Conservation (phyloP, 2,797 vertebrate genomes). For the Sebastes hubbsi region DNA sequence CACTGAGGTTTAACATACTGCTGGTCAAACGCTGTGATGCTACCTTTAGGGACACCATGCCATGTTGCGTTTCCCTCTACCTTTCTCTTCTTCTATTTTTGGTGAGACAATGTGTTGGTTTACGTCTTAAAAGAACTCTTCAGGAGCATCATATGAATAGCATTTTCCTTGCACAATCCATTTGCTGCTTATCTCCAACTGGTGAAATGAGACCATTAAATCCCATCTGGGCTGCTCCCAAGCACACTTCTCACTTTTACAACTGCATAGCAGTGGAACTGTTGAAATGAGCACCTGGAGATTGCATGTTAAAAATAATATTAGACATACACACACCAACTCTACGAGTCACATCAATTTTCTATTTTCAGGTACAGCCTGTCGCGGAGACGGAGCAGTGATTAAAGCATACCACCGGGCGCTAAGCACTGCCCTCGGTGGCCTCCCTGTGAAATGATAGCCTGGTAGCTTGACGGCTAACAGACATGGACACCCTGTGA, state of each 20-base stretch:
- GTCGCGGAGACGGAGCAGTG: conserved; percentile 44
- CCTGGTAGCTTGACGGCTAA: conserved; percentile 60
- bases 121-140: neutral
- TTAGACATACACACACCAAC: neutral
- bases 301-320: conserved; percentile 51
- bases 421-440: conserved; percentile 63
- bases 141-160: neutral
- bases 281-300: conserved; percentile 57
- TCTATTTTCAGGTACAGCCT: conserved; percentile 71
- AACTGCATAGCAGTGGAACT: conserved; percentile 33
- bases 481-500: conserved; percentile 76
- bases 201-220: conserved; percentile 22
- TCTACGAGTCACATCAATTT: conserved; percentile 21
- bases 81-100: neutral
- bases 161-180: neutral
- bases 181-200: conserved; percentile 27
- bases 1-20: neutral
- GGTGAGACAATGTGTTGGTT: neutral
- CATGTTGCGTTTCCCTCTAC: neutral
- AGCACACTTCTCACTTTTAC: conserved; percentile 72
- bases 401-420: conserved; percentile 78
- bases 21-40: neutral
- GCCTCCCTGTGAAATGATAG: conserved; percentile 67
- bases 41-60: neutral
- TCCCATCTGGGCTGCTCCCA: conserved; percentile 28